Evolutionary conservation across 2,113 vertebrate species (phyloP).

Genomic region (Podocnemis expansa): DNA sequence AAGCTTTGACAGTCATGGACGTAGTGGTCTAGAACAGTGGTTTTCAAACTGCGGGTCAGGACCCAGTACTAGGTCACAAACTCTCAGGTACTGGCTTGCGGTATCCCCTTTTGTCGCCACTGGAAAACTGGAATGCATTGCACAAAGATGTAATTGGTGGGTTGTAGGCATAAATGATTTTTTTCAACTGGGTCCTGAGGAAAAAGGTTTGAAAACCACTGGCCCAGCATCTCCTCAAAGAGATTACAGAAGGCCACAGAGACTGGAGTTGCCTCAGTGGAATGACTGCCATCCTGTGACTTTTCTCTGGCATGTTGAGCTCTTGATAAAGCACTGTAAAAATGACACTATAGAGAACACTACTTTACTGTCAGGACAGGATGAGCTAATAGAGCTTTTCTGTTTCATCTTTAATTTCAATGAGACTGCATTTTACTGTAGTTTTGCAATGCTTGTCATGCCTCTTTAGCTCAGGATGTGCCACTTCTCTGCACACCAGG

Average conservation of each 20-base stretch:
- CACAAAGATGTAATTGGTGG: too few relatives aligned
- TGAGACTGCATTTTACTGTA: background rate
- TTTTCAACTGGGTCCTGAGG: too few relatives aligned
- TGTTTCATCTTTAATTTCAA: background rate
- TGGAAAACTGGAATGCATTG: too few relatives aligned
- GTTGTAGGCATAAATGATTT: too few relatives aligned
- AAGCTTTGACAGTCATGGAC: background rate
- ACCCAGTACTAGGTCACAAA: too few relatives aligned
- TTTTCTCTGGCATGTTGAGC: background rate
- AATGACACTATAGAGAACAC: background rate
- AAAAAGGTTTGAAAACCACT: too few relatives aligned
- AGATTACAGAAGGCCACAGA: background rate
- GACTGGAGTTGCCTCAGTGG: background rate
- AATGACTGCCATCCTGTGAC: accelerated
- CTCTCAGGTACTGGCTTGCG: too few relatives aligned
- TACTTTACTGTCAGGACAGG: background rate
- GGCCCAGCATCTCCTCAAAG: background rate
- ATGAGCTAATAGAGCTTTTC: background rate
- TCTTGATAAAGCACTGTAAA: background rate
- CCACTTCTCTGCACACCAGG: accelerated
- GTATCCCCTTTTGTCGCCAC: too few relatives aligned
- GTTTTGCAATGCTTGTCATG: background rate
- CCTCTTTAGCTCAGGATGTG: background rate
- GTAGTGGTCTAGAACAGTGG: background rate
- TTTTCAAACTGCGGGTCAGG: too few relatives aligned